Evolutionary conservation across 2,113 vertebrate genomes (phyloP), one percentile per base, ranked within the genome.

Genomic region (Pogonocichla stellata): DNA sequence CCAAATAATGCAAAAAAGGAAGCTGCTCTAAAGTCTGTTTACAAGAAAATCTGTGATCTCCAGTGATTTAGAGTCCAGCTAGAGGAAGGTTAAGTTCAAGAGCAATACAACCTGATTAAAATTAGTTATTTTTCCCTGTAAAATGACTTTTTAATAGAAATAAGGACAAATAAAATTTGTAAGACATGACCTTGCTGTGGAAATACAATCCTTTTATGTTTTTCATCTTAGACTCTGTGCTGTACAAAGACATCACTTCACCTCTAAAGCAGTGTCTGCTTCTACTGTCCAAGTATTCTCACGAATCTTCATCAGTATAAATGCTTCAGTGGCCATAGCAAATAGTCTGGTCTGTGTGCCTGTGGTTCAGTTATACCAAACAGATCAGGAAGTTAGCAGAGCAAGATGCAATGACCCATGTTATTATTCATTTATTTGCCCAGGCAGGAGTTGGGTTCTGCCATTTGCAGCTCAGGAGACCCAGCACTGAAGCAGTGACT

Each of bases 111-210:
- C 62, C 65, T 58, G 43, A 64, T 70, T 71, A 83, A 62, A 89
- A 73, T 33, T 83, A 88, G 42, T 36, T 74, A 81, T 81, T 91
- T 96, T 72, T 86, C 88, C 36, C 53, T 75, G 57, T 65, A 71
- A 95, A 92, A 92, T 65, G 69, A 75, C 53, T 64, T 90, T 78
- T 90, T 79, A 82, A 75, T 42, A 79, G 78, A 92, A 96, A 96
- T 45, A 22, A 74, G 51, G 38, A 65, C 3, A 4, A 85, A 86
- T 65, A 92, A 92, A 93, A 69, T 67, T 77, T 80, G 87, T 88
- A 40, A 82, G 28, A 67, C 40, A n/a, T 47, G 77, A 61, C 54
- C 53, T 89, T 91, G 71, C 65, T 74, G 72, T 81, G 60, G 77
- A 94, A 94, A 90, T 90, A 75, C 16, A 83, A 71, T 57, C 80